Percentiles rank a stretch among this genome's conserved stretches.
Evolutionary conservation across 2,113 vertebrate species (phyloP).

Genomic region (Electrona antarctica): DNA sequence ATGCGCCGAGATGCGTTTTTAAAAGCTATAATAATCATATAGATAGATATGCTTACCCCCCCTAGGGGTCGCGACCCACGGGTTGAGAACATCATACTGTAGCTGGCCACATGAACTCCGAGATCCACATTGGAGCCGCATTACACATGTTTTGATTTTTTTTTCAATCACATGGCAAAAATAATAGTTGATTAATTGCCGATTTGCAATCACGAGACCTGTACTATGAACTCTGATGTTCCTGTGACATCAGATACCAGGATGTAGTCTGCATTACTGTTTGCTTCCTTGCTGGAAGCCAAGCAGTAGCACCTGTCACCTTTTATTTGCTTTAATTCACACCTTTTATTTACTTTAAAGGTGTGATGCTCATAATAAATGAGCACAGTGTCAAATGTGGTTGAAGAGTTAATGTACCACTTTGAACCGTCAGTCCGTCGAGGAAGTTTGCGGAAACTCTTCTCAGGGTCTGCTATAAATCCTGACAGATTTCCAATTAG

Average conservation of each 20-base stretch:
- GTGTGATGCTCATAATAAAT: not conserved
- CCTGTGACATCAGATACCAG: not conserved
- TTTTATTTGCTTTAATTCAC: not conserved
- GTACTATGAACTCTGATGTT: slow-evolving; percentile 28
- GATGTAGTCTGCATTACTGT: not conserved
- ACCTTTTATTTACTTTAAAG: not conserved
- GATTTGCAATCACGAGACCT: no score
- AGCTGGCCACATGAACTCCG: no score
- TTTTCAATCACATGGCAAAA: no score
- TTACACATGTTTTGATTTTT: no score
- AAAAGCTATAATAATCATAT: no score
- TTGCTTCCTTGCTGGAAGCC: not conserved
- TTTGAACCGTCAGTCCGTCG: not conserved
- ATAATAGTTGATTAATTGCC: not conserved
- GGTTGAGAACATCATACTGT: no score
- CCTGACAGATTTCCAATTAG: not conserved
- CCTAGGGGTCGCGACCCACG: no score
- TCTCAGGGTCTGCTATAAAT: not conserved
- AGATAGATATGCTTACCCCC: no score
- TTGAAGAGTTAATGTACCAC: slow-evolving; percentile 9
- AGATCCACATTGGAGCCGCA: no score
- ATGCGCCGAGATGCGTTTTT: no score
- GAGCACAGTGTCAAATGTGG: not conserved
- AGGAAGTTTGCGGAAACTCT: no score
- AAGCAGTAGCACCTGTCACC: not conserved